Base-by-base conservation (phyloP, 2,797 vertebrate species). In the Coracias cyanogaster region DNA sequence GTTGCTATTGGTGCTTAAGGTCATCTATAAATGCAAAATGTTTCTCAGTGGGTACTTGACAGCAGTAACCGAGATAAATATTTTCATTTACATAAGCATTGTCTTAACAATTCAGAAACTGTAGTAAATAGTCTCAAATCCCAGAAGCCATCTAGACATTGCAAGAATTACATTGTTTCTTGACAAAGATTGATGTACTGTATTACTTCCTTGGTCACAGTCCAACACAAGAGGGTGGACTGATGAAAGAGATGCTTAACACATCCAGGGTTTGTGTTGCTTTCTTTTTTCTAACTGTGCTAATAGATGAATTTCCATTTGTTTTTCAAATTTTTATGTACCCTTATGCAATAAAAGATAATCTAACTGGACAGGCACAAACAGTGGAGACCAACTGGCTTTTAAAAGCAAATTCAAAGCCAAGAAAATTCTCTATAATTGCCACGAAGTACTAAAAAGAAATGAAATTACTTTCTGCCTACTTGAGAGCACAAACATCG, bases 11-110 rank as follows among this genome's bases (percentile, higher is more conserved):
- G 91, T 95, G 65, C 49, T 93, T 91, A 88, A 92, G 93, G 91
- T 94, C 82, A 94, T 92, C 79, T 69, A 67, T 70, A 94, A 94
- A 96, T 95, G 71, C 64, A 88, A 96, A 96, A 95, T 82, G 16
- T 92, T 90, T 94, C 65, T 88, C 92, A 93, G 46, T 5, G 67
- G 64, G 79, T 55, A 71, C 65, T 95, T 89, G 66, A 96, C 92
- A 96, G 81, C 94, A 93, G 85, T 96, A 96, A 95, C 91, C 66
- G 90, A 96, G 89, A 93, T 93, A 97, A 97, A 96, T 86, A 95
- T 92, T 97, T 97, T 94, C 51, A 83, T 86, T 97, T 96, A 78
- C 46, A 96, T 95, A 96, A 97, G 95, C 65, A 94, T 31, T 89
- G 82, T 73, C 46, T 96, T 93, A 96, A 94, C 57, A 90, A 93